Evolutionary conservation across 1,140 invertebrate species (phyloP), one percentile per base, ranked within the genome.

Genomic region (Drosophila lini): DNA sequence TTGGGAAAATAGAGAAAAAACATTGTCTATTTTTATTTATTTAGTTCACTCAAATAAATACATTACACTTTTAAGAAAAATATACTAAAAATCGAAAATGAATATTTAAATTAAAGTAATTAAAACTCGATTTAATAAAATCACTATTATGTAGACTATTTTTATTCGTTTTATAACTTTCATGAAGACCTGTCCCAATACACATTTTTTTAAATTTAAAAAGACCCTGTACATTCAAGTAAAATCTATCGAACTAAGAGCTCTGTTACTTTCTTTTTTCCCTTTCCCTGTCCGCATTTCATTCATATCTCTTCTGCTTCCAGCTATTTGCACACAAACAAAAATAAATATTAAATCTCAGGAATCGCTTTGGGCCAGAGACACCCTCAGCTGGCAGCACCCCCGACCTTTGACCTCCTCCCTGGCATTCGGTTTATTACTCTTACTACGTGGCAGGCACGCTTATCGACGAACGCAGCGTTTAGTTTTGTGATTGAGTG

Each of bases 271-370:
- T 13, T 22, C 19, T 13, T 25, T 8, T 48, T 8, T 48, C 25
- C 13, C 41, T 13, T 44, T 64, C 67, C 45, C 58, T 59, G 16
- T 19, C 48, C 25, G 6, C 6, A 31, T 36, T 69, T 50, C 32
- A 38, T 38, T 50, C 63, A 56, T 77, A 78, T 78, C 58, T 78
- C 80, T 78, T 74, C 34, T 53, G 84, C 84, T 89, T 89, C 84
- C 84, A 89, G 84, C 84, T 89, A 89, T 89, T 89, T 89, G 84
- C 84, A 89, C 84, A 89, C 84, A 89, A 89, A 89, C 84, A 89
- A 89, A 89, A 89, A 89, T 89, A 89, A 89, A 89, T 89, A 89
- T 89, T 89, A 89, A 89, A 81, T 89, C 84, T 86, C 83, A 64
- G 85, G 82, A 85, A 90, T 78, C 88, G 74, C 82, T 90, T 81